Evolutionary conservation across 2,888 invertebrate species (phyloP).

Genomic region (Pheosia tremula): DNA sequence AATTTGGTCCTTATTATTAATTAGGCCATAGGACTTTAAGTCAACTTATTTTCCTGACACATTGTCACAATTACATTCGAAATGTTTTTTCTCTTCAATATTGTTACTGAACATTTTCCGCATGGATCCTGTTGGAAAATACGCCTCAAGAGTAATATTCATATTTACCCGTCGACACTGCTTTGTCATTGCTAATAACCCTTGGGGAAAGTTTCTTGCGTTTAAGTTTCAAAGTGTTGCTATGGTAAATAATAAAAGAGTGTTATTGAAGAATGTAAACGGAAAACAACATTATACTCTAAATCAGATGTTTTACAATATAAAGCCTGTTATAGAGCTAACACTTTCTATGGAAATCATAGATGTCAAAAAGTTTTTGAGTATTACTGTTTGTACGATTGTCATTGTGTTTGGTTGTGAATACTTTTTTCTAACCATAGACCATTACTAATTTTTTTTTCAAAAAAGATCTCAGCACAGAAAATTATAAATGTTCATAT

Average conservation of each 20-base stretch:
- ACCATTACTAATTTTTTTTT: too few relatives aligned
- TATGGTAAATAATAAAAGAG: neutral
- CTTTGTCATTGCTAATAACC: constrained; percentile 10
- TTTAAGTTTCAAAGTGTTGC: neutral
- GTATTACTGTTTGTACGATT: too few relatives aligned
- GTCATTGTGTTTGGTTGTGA: too few relatives aligned
- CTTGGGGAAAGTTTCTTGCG: neutral
- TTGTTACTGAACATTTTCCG: constrained; percentile 14
- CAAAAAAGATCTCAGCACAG: too few relatives aligned
- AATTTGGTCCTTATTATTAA: too few relatives aligned
- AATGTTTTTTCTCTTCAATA: constrained; percentile 19
- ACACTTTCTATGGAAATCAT: too few relatives aligned
- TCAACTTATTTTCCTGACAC: neutral
- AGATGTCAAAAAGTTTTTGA: too few relatives aligned
- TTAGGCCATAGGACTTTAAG: neutral
- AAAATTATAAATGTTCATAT: too few relatives aligned
- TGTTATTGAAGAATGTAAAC: neutral
- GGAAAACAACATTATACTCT: too few relatives aligned
- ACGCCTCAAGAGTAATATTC: constrained; percentile 21
- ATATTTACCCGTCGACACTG: constrained; percentile 22
- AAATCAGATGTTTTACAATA: too few relatives aligned
- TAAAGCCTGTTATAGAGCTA: too few relatives aligned
- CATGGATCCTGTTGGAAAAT: constrained; percentile 12
- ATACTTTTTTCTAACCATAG: too few relatives aligned
- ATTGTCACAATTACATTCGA: neutral